Conservation (phyloP, 2,113 vertebrate genomes). For the Orientallactaga bullata region DNA sequence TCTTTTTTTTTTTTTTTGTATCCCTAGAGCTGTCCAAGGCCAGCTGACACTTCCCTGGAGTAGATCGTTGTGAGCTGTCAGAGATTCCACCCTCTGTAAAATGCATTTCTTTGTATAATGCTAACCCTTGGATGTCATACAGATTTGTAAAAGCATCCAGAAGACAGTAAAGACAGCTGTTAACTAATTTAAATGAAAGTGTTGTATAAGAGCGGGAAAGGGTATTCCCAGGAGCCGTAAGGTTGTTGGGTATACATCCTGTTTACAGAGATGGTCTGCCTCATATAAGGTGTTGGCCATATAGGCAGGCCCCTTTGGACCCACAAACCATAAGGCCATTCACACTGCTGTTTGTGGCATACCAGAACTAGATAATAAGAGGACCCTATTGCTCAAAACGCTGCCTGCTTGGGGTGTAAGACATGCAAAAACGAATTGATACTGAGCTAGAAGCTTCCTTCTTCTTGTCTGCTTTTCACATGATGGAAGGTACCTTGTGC, state of each 20-base stretch:
- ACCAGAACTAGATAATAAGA: not conserved
- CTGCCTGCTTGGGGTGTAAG: not conserved
- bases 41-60: not conserved
- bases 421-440: not conserved
- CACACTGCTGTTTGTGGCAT: not conserved
- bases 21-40: not conserved
- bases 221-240: not conserved
- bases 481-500: not conserved
- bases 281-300: not conserved
- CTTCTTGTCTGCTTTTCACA: not conserved
- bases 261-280: not conserved
- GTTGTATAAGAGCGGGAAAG: too few species aligned
- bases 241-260: too few species aligned
- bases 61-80: not conserved
- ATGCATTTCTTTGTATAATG: not conserved
- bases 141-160: not conserved
- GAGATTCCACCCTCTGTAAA: not conserved
- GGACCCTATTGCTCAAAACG: not conserved
- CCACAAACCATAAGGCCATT: not conserved
- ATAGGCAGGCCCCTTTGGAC: not conserved
- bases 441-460: not conserved
- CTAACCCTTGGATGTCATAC: not conserved
- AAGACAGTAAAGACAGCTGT: not conserved
- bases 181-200: not conserved
- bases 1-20: too few species aligned